Conservation (phyloP, 2,113 vertebrate species). For the Erinaceus europaeus region DNA sequence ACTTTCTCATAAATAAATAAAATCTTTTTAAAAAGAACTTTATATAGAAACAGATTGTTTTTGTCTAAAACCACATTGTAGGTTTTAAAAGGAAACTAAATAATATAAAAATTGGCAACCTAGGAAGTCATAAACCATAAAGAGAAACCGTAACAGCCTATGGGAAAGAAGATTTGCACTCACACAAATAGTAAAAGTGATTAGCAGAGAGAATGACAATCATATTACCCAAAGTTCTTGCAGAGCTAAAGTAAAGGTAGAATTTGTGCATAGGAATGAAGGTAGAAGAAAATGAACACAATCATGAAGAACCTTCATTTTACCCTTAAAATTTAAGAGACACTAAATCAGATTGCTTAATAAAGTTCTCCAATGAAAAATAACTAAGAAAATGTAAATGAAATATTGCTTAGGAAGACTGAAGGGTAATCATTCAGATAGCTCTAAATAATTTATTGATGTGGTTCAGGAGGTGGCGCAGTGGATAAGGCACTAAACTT, state of each 20-base stretch:
- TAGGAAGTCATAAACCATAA: background rate
- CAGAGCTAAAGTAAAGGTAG: background rate
- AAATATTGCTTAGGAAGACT: background rate
- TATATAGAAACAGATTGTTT: background rate
- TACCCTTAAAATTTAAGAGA: background rate
- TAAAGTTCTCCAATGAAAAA: background rate
- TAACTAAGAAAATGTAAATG: background rate
- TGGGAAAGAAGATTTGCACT: background rate
- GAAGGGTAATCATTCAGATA: background rate
- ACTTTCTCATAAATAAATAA: no score
- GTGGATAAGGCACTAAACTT: no score
- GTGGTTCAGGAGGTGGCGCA: no score
- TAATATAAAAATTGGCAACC: slow-evolving; percentile 1
- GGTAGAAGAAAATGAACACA: background rate
- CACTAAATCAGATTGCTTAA: background rate
- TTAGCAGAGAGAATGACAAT: background rate
- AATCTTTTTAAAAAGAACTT: no score
- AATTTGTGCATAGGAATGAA: background rate
- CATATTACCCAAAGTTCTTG: background rate
- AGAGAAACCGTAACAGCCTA: background rate
- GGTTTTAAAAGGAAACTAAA: slow-evolving; percentile 15
- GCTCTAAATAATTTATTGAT: background rate
- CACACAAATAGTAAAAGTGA: background rate
- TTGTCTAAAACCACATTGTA: background rate
- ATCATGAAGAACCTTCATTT: background rate